Evolutionary conservation across 2,797 vertebrate species (phyloP).

Genomic region (Takifugu ocellatus): DNA sequence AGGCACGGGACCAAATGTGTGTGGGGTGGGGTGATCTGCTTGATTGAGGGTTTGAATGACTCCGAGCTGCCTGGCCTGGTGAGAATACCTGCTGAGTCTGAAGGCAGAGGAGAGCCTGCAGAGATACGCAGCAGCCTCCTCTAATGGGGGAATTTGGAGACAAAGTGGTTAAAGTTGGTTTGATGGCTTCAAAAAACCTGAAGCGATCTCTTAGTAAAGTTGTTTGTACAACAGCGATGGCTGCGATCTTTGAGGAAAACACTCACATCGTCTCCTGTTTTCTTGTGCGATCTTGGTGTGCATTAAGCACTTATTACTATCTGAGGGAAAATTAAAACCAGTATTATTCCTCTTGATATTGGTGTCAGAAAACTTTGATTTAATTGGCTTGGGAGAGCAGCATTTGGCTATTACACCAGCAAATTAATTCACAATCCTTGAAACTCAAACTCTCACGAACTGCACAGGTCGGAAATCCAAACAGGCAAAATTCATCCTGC

Average conservation of each 20-base stretch:
- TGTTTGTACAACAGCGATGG: too few relatives aligned
- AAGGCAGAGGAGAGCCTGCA: slow-evolving; percentile 24
- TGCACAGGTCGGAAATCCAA: slow-evolving; percentile 27
- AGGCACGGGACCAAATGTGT: slow-evolving; percentile 40
- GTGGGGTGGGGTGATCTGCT: slow-evolving; percentile 20
- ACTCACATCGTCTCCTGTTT: not conserved
- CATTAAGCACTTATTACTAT: not conserved
- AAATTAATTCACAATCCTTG: slow-evolving; percentile 42
- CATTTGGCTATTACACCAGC: slow-evolving; percentile 9
- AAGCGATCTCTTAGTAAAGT: too few relatives aligned
- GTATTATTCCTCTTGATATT: not conserved
- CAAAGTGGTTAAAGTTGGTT: not conserved
- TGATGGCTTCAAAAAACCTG: not conserved
- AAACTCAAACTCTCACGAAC: slow-evolving; percentile 16
- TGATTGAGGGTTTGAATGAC: slow-evolving; percentile 31
- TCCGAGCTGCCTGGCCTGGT: slow-evolving; percentile 25
- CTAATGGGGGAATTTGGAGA: not conserved
- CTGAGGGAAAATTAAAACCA: not conserved
- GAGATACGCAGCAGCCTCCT: slow-evolving; percentile 15
- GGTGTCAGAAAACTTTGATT: slow-evolving; percentile 10
- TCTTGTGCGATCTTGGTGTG: too few relatives aligned
- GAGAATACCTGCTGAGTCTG: slow-evolving; percentile 16
- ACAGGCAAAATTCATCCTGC: slow-evolving; percentile 26
- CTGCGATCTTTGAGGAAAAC: not conserved
- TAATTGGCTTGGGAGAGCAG: not conserved